These are phyloP conservation scores for Drosophila murphyi DNA, from an alignment of 1,140 invertebrate genomes.

Conservation along the genomic window DNA sequence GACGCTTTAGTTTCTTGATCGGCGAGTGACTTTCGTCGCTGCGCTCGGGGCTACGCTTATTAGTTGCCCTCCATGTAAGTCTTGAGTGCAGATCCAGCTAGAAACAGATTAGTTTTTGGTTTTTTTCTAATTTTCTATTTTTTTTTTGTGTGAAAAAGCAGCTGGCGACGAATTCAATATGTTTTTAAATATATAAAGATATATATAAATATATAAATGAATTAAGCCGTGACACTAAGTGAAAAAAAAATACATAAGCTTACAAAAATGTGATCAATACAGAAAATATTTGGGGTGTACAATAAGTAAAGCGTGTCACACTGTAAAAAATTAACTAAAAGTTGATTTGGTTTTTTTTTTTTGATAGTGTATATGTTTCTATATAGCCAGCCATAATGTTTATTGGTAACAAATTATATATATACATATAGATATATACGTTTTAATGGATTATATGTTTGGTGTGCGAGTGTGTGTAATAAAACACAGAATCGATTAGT, in stretches of 20 bases:
- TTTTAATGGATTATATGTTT: conserved; percentile 13
- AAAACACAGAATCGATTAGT: conserved; percentile 83
- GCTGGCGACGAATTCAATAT: conserved; percentile 1
- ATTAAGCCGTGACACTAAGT: conserved; percentile 10
- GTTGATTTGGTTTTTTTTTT: neutral
- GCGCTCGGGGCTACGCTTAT: conserved; percentile 68
- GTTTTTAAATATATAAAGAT: conserved; percentile 14
- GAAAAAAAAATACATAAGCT: conserved; percentile 19
- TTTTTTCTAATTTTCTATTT: conserved; percentile 31
- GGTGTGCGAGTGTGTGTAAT: conserved; percentile 42
- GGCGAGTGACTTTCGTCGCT: conserved; percentile 57
- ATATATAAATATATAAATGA: neutral
- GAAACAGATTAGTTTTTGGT: conserved; percentile 69
- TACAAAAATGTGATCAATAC: conserved; percentile 16
- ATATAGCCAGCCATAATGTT: conserved; percentile 2
- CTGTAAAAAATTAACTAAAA: neutral
- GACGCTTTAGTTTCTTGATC: conserved; percentile 57
- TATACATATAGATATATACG: conserved; percentile 26
- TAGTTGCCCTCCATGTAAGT: conserved; percentile 73
- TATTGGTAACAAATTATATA: conserved; percentile 22
- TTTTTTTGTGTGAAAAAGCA: conserved; percentile 18
- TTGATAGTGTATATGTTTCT: too few species aligned
- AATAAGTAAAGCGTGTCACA: conserved; percentile 32
- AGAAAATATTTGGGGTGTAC: conserved; percentile 9
- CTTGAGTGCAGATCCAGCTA: conserved; percentile 75